A percentile compares a stretch with the other conserved stretches of the same genome.
These are phyloP conservation scores for Elysia crispata DNA, from an alignment of 2,888 invertebrate genomes.

Conservation along the genomic window DNA sequence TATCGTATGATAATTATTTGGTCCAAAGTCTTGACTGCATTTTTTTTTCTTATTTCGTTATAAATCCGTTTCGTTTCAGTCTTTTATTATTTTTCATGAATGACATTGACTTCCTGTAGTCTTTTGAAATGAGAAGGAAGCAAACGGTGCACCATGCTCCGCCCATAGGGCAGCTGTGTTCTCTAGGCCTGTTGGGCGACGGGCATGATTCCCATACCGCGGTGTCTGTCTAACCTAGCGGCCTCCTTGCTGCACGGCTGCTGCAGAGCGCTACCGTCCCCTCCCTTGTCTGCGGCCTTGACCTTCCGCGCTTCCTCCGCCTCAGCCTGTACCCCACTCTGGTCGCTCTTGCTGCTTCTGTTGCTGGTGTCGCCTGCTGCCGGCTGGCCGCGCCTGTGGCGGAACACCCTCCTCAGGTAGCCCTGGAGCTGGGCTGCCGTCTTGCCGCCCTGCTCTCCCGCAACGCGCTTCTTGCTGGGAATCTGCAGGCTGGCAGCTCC, in stretches of 20 bases:
- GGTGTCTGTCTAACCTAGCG: not conserved
- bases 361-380: slow-evolving; percentile 7
- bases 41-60: too few species aligned
- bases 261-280: not conserved
- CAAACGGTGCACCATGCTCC: too few species aligned
- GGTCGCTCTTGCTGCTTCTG: too few species aligned
- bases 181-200: not conserved
- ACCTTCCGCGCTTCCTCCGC: not conserved
- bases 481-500: not conserved
- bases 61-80: too few species aligned
- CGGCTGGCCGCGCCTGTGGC: slow-evolving; percentile 50
- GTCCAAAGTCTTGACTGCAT: too few species aligned
- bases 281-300: not conserved
- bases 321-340: too few species aligned
- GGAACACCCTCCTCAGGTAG: slow-evolving; percentile 60
- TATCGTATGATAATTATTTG: too few species aligned
- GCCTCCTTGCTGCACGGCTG: not conserved
- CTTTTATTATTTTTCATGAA: too few species aligned
- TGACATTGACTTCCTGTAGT: too few species aligned
- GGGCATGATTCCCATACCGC: not conserved
- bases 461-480: slow-evolving; percentile 15
- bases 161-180: too few species aligned
- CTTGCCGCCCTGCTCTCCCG: slow-evolving; percentile 51
- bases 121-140: too few species aligned
- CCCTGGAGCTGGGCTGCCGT: slow-evolving; percentile 58